Conservation (phyloP, 2,888 invertebrate genomes). For the Troilus luridus region DNA sequence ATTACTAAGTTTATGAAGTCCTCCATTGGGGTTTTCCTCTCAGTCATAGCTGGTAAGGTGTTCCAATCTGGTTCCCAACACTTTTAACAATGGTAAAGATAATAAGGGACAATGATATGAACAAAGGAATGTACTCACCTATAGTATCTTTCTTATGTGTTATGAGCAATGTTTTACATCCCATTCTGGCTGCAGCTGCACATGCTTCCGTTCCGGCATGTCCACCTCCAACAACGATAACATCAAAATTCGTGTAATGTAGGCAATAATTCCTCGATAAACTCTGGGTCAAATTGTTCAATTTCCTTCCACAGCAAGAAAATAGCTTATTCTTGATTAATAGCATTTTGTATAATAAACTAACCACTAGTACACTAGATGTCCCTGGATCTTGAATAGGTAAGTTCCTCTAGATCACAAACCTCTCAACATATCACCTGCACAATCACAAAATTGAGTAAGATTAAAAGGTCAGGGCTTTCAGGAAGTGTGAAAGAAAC, state of each 20-base stretch:
- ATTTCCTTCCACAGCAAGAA: slow-evolving; percentile 48
- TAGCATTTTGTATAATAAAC: not conserved
- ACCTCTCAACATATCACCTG: slow-evolving; percentile 2
- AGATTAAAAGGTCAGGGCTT: slow-evolving; percentile 25
- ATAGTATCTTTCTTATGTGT: slow-evolving; percentile 89
- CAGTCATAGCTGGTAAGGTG: too few relatives aligned
- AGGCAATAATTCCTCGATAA: slow-evolving; percentile 47
- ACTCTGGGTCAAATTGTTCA: slow-evolving; percentile 8
- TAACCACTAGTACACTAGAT: not conserved
- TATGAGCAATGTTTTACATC: slow-evolving; percentile 82
- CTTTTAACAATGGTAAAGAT: too few relatives aligned
- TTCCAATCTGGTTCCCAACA: too few relatives aligned
- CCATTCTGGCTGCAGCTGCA: slow-evolving; percentile 86
- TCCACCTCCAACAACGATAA: slow-evolving; percentile 90
- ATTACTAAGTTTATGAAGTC: too few relatives aligned
- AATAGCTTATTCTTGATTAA: slow-evolving; percentile 21
- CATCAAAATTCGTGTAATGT: slow-evolving; percentile 72
- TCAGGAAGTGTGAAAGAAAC: not conserved
- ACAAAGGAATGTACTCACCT: slow-evolving; percentile 71
- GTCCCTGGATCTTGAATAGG: not conserved
- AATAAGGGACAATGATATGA: not conserved
- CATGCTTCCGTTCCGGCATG: slow-evolving; percentile 94
- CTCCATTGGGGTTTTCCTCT: too few relatives aligned
- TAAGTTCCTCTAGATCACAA: not conserved
- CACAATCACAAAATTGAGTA: not conserved